Evolutionary conservation across 2,113 vertebrate species (phyloP).

Genomic region (Eclectus roratus): DNA sequence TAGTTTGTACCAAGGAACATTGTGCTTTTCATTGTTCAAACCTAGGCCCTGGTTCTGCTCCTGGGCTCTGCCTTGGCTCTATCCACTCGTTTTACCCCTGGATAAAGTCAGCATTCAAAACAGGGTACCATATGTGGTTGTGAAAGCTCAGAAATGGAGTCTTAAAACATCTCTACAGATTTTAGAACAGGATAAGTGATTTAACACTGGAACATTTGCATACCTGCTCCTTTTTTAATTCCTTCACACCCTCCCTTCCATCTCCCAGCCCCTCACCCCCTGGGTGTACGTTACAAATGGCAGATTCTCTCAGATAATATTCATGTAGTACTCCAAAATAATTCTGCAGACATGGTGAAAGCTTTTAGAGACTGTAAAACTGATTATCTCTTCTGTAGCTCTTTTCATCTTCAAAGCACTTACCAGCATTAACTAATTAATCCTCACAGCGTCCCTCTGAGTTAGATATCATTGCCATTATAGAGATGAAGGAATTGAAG

Average conservation of each 20-base stretch:
- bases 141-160: not conserved
- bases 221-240: not conserved
- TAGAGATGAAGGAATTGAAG: slow-evolving; percentile 42
- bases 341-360: slow-evolving; percentile 59
- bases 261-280: not conserved
- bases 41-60: not conserved
- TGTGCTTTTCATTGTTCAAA: not conserved
- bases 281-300: slow-evolving; percentile 21
- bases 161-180: not conserved
- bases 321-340: slow-evolving; percentile 52
- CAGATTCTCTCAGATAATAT: slow-evolving; percentile 44
- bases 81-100: not conserved
- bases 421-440: slow-evolving; percentile 73
- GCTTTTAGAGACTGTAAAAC: slow-evolving; percentile 72
- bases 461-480: slow-evolving; percentile 55
- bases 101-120: not conserved
- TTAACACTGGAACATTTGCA: not conserved
- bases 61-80: not conserved
- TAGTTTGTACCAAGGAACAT: not conserved
- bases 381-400: slow-evolving; percentile 68
- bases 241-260: not conserved
- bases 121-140: not conserved
- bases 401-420: slow-evolving; percentile 74
- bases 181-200: not conserved
- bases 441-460: slow-evolving; percentile 55